Evolutionary conservation across 1,140 invertebrate species (phyloP), one percentile per base, ranked within the genome.

Genomic region (Brachionus rubens): DNA sequence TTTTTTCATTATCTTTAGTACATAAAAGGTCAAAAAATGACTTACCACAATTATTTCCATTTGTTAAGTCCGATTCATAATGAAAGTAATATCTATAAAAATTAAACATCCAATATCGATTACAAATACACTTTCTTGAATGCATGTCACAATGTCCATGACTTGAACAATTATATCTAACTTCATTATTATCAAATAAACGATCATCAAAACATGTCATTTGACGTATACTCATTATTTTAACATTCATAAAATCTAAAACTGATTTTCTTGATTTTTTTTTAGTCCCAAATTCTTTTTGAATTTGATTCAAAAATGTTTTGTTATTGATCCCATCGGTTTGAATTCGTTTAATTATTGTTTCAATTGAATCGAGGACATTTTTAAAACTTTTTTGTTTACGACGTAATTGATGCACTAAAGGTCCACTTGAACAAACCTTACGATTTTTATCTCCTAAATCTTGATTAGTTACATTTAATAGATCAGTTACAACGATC

Each of bases 31-130:
- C 12, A 19, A 26, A 19, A 46, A 24, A 21, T 67, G 10, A 67
- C 12, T 67, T 68, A 70, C 65, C 68, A 48, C 68, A 72, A 28
- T 72, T 72, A 30, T 72, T 72, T 33, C 68, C 68, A 41, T 54
- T 48, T 33, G 46, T 72, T 24, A 72, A 54, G 16, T 72, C 68
- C 19, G 68, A 48, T 54, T 72, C 68, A 54, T 72, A 50, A 24
- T 72, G 24, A 19, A 72, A 72, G 50, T 47, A 72, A 24, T 72
- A 72, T 33, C 30, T 40, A 14, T 16, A 48, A 48, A 47, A 40
- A 72, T 72, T 72, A 7, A n/a, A 46, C 72, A 75, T 75, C 48
- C 48, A 56, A 46, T 75, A 75, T 33, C 36, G 40, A 21, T 75
- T 41, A 59, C 72, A 75, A 47, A 75, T 75, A 30, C 72, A 75